Evolutionary conservation across 2,888 invertebrate species (phyloP), one percentile per base, ranked within the genome.

Genomic region (Acleris emargana): DNA sequence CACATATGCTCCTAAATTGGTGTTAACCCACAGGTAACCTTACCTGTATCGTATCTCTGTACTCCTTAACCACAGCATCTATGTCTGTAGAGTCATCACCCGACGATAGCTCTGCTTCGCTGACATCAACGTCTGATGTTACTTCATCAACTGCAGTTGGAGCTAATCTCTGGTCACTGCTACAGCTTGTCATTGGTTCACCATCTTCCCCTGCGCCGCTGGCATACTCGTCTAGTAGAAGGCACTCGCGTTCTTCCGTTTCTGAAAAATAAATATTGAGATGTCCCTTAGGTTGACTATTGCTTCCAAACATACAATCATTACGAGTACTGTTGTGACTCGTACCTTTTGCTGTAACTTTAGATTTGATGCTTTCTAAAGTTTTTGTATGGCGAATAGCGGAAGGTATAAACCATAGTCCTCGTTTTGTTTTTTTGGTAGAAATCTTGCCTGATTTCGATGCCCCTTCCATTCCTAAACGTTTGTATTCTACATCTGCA

Each of bases 1-100:
- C n/a, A 45, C 17, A 45, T 3, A 17, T 17, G n/a, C 17, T 45
- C 13, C 45, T 17, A 6, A 17, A 0, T 18, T 18, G 11, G 20
- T 16, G 38, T 76, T n/a, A n/a, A n/a, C n/a, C n/a, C n/a, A n/a
- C n/a, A n/a, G n/a, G n/a, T n/a, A n/a, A n/a, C n/a, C n/a, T 38
- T 81, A 95, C 96, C 86, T 95, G 95, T 70, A 96, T 93, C 73
- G 94, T 94, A 76, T 96, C 96, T 67, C 94, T 94, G 76, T 96
- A 96, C 78, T 96, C 96, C 76, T 96, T 95, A 0, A 96, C 96
- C 17, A 95, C 95, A 1, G 95, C 95, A 79, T 96, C 96, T 62
- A 96, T 96, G 75, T 96, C 96, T 1, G 96, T 96, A 1, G 95
- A 95, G 70, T 94, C 95, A 69, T 95, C 95, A 25, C 91, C 92